A percentile compares a stretch with the other conserved stretches of the same genome.
phyloP scores from a whole-genome alignment of 1,140 invertebrate species.

The Drosophila bipectinata region DNA sequence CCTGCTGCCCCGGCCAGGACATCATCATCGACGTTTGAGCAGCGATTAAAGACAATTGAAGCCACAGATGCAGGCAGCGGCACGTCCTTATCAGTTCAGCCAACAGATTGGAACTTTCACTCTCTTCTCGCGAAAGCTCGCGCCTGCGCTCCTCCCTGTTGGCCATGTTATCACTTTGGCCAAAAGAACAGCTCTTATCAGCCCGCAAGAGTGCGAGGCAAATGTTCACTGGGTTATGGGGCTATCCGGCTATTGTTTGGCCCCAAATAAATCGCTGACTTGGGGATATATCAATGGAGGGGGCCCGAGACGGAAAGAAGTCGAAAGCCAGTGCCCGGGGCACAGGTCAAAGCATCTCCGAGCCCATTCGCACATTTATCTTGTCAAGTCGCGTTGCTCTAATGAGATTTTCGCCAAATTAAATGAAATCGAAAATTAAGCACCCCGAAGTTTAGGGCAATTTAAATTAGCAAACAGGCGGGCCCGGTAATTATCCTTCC shows the following conservation, averaged over 20 bases:
- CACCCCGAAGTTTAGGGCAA: constrained; percentile 25
- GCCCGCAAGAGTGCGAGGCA: constrained; percentile 1
- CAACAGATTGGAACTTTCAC: constrained; percentile 9
- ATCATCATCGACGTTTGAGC: constrained; percentile 49
- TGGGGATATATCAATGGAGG: constrained; percentile 14
- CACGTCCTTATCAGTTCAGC: constrained; percentile 67
- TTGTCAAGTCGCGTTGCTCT: constrained; percentile 15
- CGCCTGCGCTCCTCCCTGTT: constrained; percentile 36
- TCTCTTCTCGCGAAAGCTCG: constrained; percentile 52
- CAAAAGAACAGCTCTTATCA: constrained; percentile 50
- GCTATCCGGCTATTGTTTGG: constrained; percentile 35
- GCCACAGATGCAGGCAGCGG: constrained; percentile 41
- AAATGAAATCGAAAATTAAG: constrained; percentile 50
- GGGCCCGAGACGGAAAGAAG: constrained; percentile 12
- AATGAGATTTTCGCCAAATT: constrained; percentile 58
- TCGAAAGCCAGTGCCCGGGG: constrained; percentile 28
- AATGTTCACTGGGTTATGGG: constrained; percentile 56
- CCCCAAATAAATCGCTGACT: constrained; percentile 58
- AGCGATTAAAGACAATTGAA: constrained; percentile 66
- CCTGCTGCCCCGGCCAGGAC: background rate
- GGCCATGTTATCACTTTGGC: constrained; percentile 46
- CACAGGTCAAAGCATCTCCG: constrained; percentile 42
- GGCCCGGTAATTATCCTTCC: constrained; percentile 44
- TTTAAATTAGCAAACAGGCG: constrained; percentile 47
- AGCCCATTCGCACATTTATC: constrained; percentile 47